These are phyloP conservation scores for Palythoa heliodiscus DNA, from an alignment of 92 coral and sea anemone genomes.

Conservation along the genomic window DNA sequence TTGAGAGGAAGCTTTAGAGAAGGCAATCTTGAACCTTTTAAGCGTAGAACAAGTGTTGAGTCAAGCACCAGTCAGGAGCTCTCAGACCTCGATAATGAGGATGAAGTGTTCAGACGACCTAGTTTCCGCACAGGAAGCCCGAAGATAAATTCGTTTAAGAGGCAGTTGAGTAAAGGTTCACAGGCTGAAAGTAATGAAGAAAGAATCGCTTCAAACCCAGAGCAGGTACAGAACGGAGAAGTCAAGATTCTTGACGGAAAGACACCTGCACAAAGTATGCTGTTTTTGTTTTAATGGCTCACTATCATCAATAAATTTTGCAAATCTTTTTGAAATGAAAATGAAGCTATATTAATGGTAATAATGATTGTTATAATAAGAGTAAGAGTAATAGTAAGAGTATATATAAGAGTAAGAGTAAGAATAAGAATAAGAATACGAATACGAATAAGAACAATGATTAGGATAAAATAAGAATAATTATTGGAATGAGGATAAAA, in stretches of 20 bases:
- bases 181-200: not conserved
- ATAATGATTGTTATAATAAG: no score
- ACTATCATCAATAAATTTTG: no score
- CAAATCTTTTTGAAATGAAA: no score
- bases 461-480: no score
- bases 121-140: not conserved
- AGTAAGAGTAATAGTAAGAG: no score
- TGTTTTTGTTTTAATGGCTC: not conserved
- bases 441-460: no score
- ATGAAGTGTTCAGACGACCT: conserved; percentile 1
- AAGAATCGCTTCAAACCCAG: conserved; percentile 16
- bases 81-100: not conserved
- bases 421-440: no score
- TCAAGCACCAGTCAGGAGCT: conserved; percentile 8
- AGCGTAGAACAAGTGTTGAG: conserved; percentile 20
- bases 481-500: no score
- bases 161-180: conserved; percentile 28
- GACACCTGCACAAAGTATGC: conserved; percentile 19
- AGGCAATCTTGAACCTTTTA: conserved; percentile 6
- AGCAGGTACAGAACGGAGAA: conserved; percentile 27
- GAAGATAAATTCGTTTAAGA: not conserved
- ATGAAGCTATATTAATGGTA: no score
- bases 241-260: conserved; percentile 18
- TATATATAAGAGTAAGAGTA: no score
- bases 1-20: conserved; percentile 24